Evolutionary conservation across 2,797 vertebrate genomes (phyloP).

Genomic region (Psittacula derbiana): DNA sequence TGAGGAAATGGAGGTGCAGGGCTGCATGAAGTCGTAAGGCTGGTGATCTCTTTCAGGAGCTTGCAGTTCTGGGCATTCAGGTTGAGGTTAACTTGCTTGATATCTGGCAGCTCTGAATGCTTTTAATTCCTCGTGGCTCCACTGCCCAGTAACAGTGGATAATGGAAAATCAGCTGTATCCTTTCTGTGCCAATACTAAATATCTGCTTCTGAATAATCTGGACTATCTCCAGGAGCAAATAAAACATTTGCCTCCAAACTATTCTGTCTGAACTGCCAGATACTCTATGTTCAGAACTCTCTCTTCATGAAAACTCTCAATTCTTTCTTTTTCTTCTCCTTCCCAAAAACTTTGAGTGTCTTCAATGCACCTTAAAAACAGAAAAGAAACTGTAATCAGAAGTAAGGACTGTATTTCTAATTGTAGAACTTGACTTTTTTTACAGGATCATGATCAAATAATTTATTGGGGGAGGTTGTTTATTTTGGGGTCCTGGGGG

Average conservation of each 20-base stretch:
- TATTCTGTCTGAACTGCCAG: not conserved
- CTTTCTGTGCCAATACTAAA: not conserved
- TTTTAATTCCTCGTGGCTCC: not conserved
- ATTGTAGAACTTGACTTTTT: not conserved
- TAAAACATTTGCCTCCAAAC: not conserved
- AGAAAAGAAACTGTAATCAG: not conserved
- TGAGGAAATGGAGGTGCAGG: not conserved
- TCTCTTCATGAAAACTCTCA: not conserved
- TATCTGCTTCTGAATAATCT: not conserved
- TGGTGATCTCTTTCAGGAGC: not conserved
- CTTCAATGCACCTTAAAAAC: not conserved
- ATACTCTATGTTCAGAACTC: not conserved
- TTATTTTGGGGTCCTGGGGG: fast-evolving
- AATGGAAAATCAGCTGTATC: not conserved
- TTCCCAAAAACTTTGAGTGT: not conserved
- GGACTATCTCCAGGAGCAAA: not conserved
- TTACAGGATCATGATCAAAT: not conserved
- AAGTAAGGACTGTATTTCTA: not conserved
- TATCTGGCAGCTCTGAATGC: not conserved
- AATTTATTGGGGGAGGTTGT: not conserved
- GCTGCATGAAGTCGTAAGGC: not conserved
- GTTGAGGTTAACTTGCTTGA: not conserved
- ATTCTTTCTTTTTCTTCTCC: not conserved
- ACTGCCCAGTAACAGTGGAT: not conserved
- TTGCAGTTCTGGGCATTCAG: not conserved